Evolutionary conservation across 2,797 vertebrate genomes (phyloP).

Genomic region (Bradypus variegatus): DNA sequence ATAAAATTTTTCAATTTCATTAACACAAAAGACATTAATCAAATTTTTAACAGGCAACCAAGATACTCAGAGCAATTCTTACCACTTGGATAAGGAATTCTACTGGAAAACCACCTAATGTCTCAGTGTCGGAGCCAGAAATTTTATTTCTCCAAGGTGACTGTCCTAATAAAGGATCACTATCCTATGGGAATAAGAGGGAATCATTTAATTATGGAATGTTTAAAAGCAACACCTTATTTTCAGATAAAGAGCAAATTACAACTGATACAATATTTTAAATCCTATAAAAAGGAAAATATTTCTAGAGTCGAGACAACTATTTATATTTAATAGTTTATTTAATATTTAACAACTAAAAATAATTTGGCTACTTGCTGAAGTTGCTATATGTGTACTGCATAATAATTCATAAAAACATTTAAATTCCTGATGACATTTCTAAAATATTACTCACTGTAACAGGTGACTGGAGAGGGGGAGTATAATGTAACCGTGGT

Average conservation of each 20-base stretch:
- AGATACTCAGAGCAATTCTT: conserved; percentile 67
- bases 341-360: conserved; percentile 17
- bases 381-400: conserved; percentile 1
- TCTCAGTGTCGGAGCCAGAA: conserved; percentile 88
- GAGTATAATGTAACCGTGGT: conserved; percentile 83
- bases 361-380: neutral
- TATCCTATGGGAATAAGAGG: conserved; percentile 79
- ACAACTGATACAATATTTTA: conserved; percentile 30
- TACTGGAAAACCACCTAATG: conserved; percentile 96
- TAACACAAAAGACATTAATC: conserved; percentile 1
- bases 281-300: conserved; percentile 35
- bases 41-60: neutral
- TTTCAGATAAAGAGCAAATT: conserved; percentile 32
- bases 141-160: conserved; percentile 94
- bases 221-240: conserved; percentile 23
- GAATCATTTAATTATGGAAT: conserved; percentile 37
- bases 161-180: conserved; percentile 90
- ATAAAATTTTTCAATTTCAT: neutral
- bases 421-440: neutral
- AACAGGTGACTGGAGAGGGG: conserved; percentile 87
- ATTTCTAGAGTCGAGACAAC: conserved; percentile 31
- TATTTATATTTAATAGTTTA: neutral
- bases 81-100: conserved; percentile 99
- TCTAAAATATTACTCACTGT: conserved; percentile 75
- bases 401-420: neutral